phyloP scores from a whole-genome alignment of 2,888 invertebrate species.

The Coenonympha arcania region DNA sequence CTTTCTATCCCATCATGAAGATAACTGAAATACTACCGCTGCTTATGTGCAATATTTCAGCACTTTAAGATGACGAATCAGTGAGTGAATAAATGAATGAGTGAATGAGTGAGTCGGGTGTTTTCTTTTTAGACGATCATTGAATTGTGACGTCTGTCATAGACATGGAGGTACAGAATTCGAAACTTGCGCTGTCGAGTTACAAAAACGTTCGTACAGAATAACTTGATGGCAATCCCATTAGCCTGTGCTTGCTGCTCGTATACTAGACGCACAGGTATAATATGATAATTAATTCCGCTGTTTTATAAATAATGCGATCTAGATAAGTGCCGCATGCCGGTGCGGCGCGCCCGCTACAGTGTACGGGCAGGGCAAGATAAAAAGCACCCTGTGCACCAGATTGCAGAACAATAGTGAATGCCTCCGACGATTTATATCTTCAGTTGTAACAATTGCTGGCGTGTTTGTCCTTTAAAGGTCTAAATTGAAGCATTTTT shows the following conservation, averaged over 20 bases:
- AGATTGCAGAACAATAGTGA: slow-evolving; percentile 20
- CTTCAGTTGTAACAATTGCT: slow-evolving; percentile 12
- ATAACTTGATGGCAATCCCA: too few species aligned
- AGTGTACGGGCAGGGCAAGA: slow-evolving; percentile 8
- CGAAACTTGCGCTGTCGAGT: too few species aligned
- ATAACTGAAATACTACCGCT: too few species aligned
- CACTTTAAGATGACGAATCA: too few species aligned
- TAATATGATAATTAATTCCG: slow-evolving; percentile 10
- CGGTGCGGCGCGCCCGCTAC: neutral
- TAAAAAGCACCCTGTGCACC: slow-evolving; percentile 12
- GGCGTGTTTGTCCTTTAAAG: slow-evolving; percentile 8
- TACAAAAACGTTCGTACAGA: too few species aligned
- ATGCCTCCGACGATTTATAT: slow-evolving; percentile 21
- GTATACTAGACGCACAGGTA: neutral
- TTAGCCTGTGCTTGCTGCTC: neutral
- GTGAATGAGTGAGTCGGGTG: too few species aligned
- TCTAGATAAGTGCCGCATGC: slow-evolving; percentile 15
- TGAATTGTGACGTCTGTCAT: too few species aligned
- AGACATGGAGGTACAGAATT: too few species aligned
- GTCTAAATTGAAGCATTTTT: slow-evolving; percentile 4
- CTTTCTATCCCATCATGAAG: too few species aligned
- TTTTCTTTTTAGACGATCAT: too few species aligned
- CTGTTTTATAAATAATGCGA: slow-evolving; percentile 9
- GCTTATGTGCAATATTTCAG: too few species aligned
- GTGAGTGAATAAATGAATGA: too few species aligned